These are phyloP conservation scores for Hypothenemus hampei DNA, from an alignment of 1,140 invertebrate species.

Conservation along the genomic window DNA sequence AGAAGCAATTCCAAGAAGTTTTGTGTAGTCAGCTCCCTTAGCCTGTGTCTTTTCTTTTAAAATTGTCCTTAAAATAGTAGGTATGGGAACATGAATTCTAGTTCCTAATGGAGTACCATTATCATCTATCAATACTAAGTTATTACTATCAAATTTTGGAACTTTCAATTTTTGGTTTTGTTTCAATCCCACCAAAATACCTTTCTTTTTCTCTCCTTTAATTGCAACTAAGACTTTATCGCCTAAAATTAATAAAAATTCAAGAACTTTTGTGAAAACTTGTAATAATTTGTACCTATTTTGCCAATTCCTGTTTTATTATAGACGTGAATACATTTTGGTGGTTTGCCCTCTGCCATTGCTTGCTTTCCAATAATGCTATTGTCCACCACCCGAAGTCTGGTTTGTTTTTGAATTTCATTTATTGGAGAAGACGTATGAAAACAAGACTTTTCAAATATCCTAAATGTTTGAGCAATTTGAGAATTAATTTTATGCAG, in stretches of 20 bases:
- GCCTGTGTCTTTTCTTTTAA: conserved; percentile 74
- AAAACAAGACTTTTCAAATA: too few species aligned
- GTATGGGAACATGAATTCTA: conserved; percentile 91
- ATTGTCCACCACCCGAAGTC: conserved; percentile 92
- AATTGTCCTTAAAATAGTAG: conserved; percentile 82
- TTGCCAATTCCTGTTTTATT: conserved; percentile 66
- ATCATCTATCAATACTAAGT: conserved; percentile 94
- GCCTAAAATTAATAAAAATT: conserved; percentile 50
- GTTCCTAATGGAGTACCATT: conserved; percentile 90
- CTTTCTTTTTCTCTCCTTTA: conserved; percentile 95
- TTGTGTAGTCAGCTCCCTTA: conserved; percentile 91
- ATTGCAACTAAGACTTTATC: conserved; percentile 93
- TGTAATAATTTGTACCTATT: conserved; percentile 50
- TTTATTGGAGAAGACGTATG: conserved; percentile 52
- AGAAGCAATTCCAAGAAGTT: conserved; percentile 87
- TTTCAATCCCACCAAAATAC: conserved; percentile 88
- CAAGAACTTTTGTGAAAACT: not conserved
- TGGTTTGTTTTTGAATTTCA: conserved; percentile 66
- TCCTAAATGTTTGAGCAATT: too few species aligned
- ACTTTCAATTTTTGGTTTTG: conserved; percentile 76
- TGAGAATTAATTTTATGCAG: too few species aligned
- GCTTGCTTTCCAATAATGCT: conserved; percentile 90
- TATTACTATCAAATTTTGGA: conserved; percentile 95
- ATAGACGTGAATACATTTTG: conserved; percentile 83
- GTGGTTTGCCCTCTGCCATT: conserved; percentile 88